A percentile compares a stretch with the other conserved stretches of the same genome.
phyloP scores from a whole-genome alignment of 1,140 invertebrate genomes.

The Drosophila watanabei region DNA sequence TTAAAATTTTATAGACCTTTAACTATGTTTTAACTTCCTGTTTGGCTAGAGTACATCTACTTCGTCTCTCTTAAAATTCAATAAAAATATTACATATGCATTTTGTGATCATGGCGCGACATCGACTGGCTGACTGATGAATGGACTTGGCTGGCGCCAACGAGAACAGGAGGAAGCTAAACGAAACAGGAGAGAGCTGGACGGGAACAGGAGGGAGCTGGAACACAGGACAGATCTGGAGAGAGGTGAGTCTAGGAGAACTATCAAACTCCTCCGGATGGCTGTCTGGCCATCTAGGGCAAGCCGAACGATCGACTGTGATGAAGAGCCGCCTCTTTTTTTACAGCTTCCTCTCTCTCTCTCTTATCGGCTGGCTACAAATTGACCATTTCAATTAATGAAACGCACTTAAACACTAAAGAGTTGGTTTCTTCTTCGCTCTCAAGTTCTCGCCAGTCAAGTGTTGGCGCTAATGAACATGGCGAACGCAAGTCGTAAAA shows the following conservation, averaged over 20 bases:
- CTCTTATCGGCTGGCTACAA: conserved; percentile 70
- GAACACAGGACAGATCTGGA: conserved; percentile 5
- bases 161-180: conserved; percentile 16
- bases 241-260: conserved; percentile 19
- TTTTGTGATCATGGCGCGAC: conserved; percentile 34
- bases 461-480: conserved; percentile 79
- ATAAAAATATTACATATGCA: conserved; percentile 43
- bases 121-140: conserved; percentile 57
- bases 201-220: neutral
- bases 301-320: conserved; percentile 41
- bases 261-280: conserved; percentile 54
- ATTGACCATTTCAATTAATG: conserved; percentile 83
- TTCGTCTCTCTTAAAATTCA: conserved; percentile 4
- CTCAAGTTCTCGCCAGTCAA: conserved; percentile 45
- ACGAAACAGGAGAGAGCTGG: neutral
- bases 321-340: conserved; percentile 13
- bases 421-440: conserved; percentile 15
- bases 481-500: conserved; percentile 40
- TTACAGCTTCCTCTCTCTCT: conserved; percentile 45
- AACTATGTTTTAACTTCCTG: neutral
- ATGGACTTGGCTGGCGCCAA: conserved; percentile 64
- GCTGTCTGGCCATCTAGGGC: conserved; percentile 68
- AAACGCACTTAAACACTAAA: conserved; percentile 79
- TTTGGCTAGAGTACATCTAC: conserved; percentile 1
- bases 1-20: neutral